phyloP scores from a whole-genome alignment of 2,797 vertebrate genomes.

The Sebastes flavidus region DNA sequence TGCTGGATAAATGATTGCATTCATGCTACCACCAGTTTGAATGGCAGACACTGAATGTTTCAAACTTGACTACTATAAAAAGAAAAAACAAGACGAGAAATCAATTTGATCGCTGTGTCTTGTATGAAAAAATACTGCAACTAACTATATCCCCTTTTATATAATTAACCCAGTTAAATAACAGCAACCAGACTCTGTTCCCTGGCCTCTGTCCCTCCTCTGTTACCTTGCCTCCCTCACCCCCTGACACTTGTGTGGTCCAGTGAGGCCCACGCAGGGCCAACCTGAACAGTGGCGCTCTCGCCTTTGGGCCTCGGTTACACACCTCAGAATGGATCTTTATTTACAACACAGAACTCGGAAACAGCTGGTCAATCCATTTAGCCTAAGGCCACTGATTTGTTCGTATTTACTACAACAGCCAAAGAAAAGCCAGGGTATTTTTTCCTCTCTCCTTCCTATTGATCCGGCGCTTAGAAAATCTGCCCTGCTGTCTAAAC shows the following conservation, averaged over 20 bases:
- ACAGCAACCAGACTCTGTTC: neutral
- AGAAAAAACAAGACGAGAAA: neutral
- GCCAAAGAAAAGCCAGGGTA: constrained; percentile 87
- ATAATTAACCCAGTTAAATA: neutral
- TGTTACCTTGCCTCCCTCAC: constrained; percentile 16
- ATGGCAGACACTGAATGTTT: neutral
- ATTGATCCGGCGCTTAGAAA: constrained; percentile 94
- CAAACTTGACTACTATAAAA: neutral
- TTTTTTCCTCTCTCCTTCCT: constrained; percentile 88
- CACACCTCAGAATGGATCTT: constrained; percentile 84
- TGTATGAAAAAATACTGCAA: neutral
- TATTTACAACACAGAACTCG: constrained; percentile 87
- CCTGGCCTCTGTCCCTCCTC: constrained; percentile 3
- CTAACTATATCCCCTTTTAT: neutral
- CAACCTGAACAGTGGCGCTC: constrained; percentile 60
- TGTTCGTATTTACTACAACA: constrained; percentile 89
- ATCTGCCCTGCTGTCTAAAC: constrained; percentile 95
- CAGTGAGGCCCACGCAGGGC: constrained; percentile 38
- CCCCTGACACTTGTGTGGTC: constrained; percentile 53
- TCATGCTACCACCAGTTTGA: neutral
- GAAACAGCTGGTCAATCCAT: constrained; percentile 91
- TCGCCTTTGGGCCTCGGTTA: constrained; percentile 76
- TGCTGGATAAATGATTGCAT: neutral
- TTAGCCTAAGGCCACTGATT: constrained; percentile 94
- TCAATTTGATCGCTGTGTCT: neutral